Base-by-base conservation (phyloP, 1,140 invertebrate genomes). In the Drosophila ananassae region DNA sequence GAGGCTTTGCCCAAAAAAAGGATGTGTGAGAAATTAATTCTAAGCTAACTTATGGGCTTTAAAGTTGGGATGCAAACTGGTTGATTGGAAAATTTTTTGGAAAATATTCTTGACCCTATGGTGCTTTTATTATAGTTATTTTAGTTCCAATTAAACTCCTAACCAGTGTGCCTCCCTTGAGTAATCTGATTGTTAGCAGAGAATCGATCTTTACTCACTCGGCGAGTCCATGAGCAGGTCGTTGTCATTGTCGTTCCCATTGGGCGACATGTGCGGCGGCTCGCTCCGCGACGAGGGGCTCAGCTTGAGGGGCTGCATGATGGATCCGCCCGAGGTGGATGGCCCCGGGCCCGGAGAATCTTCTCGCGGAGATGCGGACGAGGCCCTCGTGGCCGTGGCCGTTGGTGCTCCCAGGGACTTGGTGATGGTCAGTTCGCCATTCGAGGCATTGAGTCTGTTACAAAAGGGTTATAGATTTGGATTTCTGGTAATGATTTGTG, bases 181-280 rank as follows among this genome's bases (percentile, higher is more conserved):
- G 10, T 1, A 48, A 10, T 22, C 30, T 22, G 22, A 21, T 6
- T 12, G 12, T 6, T 52, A 71, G 83, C 77, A 73, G 17, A 81
- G 73, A 91, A 76, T 68, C 87, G 90, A 91, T 91, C 90, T 90
- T 91, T 77, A 95, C 95, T 95, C 94, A 97, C 96, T 96, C 90
- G 96, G 95, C 51, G 95, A 96, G 93, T 97, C 96, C 82, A 96
- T 95, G 46, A 96, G 93, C 51, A 96, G 93, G 93, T 97, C 96
- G 54, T 56, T 93, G 52, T 93, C 93, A 57, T 93, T 93, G 63
- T 95, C 94, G 17, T 94, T 94, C 48, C 92, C 93, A 59, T 90
- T 92, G 10, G 93, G 93, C 54, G 93, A 93, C 22, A 93, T 13
- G 12, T 90, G 93, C 84, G 83, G 76, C 48, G 83, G 85, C 30